Conservation (phyloP, 2,888 invertebrate species). For the Tetragonula carbonaria region DNA sequence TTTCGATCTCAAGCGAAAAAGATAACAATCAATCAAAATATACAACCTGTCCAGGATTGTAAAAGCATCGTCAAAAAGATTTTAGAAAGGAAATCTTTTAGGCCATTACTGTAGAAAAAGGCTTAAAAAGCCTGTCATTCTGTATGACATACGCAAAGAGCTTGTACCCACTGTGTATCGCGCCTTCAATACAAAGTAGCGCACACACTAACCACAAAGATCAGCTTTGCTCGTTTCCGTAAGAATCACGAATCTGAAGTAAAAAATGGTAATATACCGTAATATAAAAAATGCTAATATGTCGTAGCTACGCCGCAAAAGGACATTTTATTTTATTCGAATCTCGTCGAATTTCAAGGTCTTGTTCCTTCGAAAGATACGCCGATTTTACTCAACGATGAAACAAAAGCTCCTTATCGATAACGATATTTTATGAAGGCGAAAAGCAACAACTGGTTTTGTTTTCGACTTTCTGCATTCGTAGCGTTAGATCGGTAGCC, state of each 20-base stretch:
- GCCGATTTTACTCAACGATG: too few relatives aligned
- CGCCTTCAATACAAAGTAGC: background rate
- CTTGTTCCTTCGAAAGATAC: background rate
- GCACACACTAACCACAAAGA: too few relatives aligned
- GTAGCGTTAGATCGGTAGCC: too few relatives aligned
- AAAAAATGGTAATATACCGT: background rate
- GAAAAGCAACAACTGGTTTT: background rate
- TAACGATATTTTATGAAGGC: background rate
- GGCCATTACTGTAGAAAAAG: background rate
- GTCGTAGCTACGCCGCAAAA: background rate
- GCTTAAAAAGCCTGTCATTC: background rate
- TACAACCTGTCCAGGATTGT: too few relatives aligned
- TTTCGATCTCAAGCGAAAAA: background rate
- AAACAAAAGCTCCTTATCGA: background rate
- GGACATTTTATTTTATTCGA: background rate
- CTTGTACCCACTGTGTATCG: background rate
- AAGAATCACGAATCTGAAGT: background rate
- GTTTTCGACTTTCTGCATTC: background rate
- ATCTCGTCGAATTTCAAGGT: conserved; percentile 1
- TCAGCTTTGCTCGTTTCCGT: background rate
- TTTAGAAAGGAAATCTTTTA: background rate
- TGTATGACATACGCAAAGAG: background rate
- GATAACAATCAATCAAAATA: background rate
- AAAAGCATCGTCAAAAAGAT: background rate
- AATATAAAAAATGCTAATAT: background rate